Percentiles rank a stretch among this genome's conserved stretches.
Evolutionary conservation across 92 coral and sea anemone genomes (phyloP).

Genomic region (Palythoa heliodiscus): DNA sequence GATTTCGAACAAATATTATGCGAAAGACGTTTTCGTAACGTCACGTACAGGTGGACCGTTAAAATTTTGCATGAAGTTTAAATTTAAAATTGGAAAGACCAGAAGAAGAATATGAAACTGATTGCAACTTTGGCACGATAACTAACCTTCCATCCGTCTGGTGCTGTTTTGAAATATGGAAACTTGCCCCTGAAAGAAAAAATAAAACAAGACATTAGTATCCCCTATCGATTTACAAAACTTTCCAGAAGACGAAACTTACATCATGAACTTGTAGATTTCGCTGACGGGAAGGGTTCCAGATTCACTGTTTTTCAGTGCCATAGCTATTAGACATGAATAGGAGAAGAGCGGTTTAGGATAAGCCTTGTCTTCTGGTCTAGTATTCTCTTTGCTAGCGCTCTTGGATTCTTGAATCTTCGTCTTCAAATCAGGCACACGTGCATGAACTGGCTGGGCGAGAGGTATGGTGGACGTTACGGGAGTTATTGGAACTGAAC

Average conservation of each 20-base stretch:
- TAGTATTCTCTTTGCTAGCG: slow-evolving; percentile 81
- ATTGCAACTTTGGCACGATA: slow-evolving; percentile 50
- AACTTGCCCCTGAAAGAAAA: slow-evolving; percentile 88
- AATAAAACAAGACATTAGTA: slow-evolving; percentile 48
- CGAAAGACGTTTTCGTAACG: slow-evolving; percentile 35
- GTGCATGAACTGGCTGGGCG: slow-evolving; percentile 71
- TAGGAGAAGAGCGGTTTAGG: slow-evolving; percentile 99
- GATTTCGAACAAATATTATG: neutral
- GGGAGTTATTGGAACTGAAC: slow-evolving; percentile 54
- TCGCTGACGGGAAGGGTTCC: slow-evolving; percentile 99
- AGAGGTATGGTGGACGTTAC: slow-evolving; percentile 76
- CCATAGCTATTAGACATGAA: slow-evolving; percentile 99
- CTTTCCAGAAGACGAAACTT: slow-evolving; percentile 57
- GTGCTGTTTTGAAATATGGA: slow-evolving; percentile 99
- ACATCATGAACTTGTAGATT: slow-evolving; percentile 99
- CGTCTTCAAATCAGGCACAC: slow-evolving; percentile 74
- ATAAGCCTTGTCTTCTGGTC: slow-evolving; percentile 85
- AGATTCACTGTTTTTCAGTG: slow-evolving; percentile 91
- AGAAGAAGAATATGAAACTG: slow-evolving; percentile 55
- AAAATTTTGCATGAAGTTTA: slow-evolving; percentile 71
- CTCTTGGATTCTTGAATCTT: slow-evolving; percentile 72
- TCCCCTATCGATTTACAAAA: slow-evolving; percentile 26
- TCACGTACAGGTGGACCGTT: slow-evolving; percentile 73
- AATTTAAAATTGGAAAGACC: slow-evolving; percentile 79
- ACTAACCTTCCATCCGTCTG: slow-evolving; percentile 99